Evolutionary conservation across 2,888 invertebrate genomes (phyloP), one percentile per base, ranked within the genome.

Genomic region (Liodrosophila aerea): DNA sequence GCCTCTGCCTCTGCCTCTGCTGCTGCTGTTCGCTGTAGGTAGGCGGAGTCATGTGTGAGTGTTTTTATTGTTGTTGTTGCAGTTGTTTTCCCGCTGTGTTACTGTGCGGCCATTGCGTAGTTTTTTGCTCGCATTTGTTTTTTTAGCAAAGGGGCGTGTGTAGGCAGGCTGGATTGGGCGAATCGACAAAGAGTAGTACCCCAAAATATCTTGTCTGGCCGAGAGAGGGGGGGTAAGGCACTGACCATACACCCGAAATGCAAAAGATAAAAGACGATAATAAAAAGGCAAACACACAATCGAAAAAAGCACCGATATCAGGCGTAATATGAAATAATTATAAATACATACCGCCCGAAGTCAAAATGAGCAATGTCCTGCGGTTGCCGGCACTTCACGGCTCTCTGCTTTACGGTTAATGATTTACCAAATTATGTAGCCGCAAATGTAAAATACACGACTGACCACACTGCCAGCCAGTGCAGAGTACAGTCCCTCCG

Each of bases 351-450:
- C 37, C 13, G 18, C 18, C 33, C 7, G 37, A 44, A 49, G 50
- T 51, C 53, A 47, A 39, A 57, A 53, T 43, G 70, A 64, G 69
- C 45, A 64, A 69, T 60, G 60, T 65, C 49, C 70, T 69, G 83
- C 61, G 82, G 78, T 78, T 64, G 52, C 46, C 47, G 53, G 67
- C 64, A 67, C 66, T 71, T 78, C 80, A 68, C 80, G 74, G 76
- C 71, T 72, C 51, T 72, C 72, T 61, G 76, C 80, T 62, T 60
- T 67, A 61, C 57, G 65, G 74, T 82, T 82, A 82, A 82, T 82
- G 76, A 81, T 82, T 82, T 71, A 84, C 84, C 84, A 82, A 82
- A 81, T 82, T 84, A 84, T 81, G 71, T 65, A 67, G 78, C 82
- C 84, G 52, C 82, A 82, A 81, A 80, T 82, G 83, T 82, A 72